phyloP scores from a whole-genome alignment of 2,888 invertebrate species.

The Chrysodeixis includens region DNA sequence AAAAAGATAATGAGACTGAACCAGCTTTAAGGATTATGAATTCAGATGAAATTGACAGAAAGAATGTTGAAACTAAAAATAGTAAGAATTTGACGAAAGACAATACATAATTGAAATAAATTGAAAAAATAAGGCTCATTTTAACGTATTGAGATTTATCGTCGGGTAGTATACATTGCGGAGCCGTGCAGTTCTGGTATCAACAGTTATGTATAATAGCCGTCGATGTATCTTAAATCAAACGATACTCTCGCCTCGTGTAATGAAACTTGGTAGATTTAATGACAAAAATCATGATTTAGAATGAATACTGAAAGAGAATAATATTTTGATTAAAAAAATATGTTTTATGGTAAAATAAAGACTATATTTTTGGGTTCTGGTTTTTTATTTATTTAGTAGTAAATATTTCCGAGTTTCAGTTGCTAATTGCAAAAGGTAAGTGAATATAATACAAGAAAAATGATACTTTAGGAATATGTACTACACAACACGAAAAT shows the following conservation, averaged over 20 bases:
- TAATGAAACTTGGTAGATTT: no score
- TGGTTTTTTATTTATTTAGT: no score
- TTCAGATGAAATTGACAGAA: conserved; percentile 11
- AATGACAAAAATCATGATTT: background rate
- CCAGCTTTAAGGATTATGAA: background rate
- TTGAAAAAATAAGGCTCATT: background rate
- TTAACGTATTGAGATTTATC: no score
- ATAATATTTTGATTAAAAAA: background rate
- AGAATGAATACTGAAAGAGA: background rate
- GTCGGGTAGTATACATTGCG: no score
- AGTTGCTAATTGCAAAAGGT: no score
- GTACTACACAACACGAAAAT: no score
- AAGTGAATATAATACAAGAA: no score
- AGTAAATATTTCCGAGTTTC: background rate
- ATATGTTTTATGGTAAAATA: background rate
- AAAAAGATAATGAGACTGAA: background rate
- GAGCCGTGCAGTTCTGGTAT: no score
- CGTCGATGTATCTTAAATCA: no score
- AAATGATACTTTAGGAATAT: no score
- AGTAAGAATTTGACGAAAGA: conserved; percentile 15
- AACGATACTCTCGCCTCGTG: no score
- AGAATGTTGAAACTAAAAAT: conserved; percentile 20
- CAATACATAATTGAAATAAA: background rate
- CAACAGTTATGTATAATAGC: no score
- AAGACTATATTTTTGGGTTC: background rate